Evolutionary conservation across 2,797 vertebrate genomes (phyloP).

Genomic region (Pseudopleuronectes americanus): DNA sequence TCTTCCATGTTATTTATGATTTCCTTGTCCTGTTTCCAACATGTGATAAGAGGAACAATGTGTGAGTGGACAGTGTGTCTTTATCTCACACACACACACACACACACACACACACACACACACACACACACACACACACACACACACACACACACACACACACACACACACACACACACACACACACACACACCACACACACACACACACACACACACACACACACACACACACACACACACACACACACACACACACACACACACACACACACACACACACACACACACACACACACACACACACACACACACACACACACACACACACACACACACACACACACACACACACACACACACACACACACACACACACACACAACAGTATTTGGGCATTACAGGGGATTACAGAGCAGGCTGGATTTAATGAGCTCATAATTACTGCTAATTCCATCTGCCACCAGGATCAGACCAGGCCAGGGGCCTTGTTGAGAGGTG

Average conservation of each 20-base stretch:
- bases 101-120: conserved; percentile 16
- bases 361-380: conserved; percentile 8
- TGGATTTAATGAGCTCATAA: conserved; percentile 81
- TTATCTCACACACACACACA: conserved; percentile 8
- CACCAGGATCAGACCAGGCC: conserved; percentile 65
- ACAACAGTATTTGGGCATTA: conserved; percentile 73
- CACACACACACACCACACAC: conserved; percentile 15
- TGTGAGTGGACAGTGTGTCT: conserved; percentile 36
- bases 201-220: conserved; percentile 13
- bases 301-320: conserved; percentile 9
- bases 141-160: conserved; percentile 14
- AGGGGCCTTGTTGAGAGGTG: conserved; percentile 34
- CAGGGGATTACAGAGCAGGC: conserved; percentile 77
- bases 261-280: conserved; percentile 19
- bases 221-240: conserved; percentile 18
- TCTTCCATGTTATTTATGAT: conserved; percentile 46
- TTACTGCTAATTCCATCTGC: conserved; percentile 83
- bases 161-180: conserved; percentile 9
- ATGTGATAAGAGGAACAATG: conserved; percentile 41
- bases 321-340: conserved; percentile 17
- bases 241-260: conserved; percentile 5
- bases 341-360: conserved; percentile 16
- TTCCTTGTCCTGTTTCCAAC: conserved; percentile 47
- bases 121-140: conserved; percentile 15
- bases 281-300: conserved; percentile 15